Evolutionary conservation across 2,888 invertebrate species (phyloP).

Genomic region (Erebia ligea): DNA sequence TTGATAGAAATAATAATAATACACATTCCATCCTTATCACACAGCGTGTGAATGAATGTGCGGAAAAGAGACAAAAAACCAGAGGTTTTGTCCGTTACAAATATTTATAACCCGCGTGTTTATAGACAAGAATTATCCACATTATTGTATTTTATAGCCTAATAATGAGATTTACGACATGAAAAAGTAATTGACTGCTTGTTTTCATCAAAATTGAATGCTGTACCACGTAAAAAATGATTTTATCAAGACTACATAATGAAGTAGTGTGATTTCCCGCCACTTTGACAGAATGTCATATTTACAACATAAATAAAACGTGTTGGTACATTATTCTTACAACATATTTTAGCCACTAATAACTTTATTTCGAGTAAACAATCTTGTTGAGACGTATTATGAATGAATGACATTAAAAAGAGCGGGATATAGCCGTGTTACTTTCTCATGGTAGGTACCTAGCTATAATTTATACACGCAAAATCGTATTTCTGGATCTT

Average conservation of each 20-base stretch:
- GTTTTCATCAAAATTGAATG: neutral
- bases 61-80: constrained; percentile 54
- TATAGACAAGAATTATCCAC: constrained; percentile 15
- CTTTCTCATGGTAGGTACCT: constrained; percentile 67
- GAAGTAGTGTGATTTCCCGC: constrained; percentile 61
- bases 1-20: constrained; percentile 52
- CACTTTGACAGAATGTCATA: constrained; percentile 51
- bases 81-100: constrained; percentile 53
- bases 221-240: constrained; percentile 29
- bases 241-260: constrained; percentile 38
- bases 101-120: constrained; percentile 38
- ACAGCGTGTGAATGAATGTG: constrained; percentile 41
- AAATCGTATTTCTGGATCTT: constrained; percentile 40
- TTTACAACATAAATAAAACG: constrained; percentile 19
- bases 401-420: constrained; percentile 76
- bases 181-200: neutral
- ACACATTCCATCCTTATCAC: constrained; percentile 48
- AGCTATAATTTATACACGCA: constrained; percentile 43
- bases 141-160: neutral
- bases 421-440: constrained; percentile 77
- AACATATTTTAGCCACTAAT: constrained; percentile 9
- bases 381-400: constrained; percentile 29
- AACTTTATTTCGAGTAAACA: constrained; percentile 20
- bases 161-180: neutral
- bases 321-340: neutral